Conservation (phyloP, 2,113 vertebrate genomes). For the Columba janthina region DNA sequence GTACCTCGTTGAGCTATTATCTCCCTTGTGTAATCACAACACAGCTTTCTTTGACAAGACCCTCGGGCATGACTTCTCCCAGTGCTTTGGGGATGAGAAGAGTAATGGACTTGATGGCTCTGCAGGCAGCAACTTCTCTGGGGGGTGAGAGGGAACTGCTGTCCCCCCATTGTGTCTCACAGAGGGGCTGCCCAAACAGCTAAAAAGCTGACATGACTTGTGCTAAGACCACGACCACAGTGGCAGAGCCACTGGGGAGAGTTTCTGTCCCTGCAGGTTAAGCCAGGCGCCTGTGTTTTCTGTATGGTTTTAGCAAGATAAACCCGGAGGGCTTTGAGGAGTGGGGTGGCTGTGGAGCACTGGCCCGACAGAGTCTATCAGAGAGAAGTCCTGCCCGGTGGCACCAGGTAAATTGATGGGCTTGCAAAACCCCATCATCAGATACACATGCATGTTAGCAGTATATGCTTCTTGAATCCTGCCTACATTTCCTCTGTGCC, state of each 20-base stretch:
- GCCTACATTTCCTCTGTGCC: background rate
- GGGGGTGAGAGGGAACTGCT: background rate
- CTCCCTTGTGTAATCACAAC: background rate
- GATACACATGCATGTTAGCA: background rate
- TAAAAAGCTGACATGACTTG: background rate
- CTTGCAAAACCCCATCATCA: background rate
- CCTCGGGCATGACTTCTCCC: background rate
- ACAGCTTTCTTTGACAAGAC: background rate
- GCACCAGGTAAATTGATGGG: background rate
- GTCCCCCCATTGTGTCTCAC: rapidly evolving
- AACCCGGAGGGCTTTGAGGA: background rate
- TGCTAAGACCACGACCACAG: rapidly evolving
- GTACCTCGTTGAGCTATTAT: background rate
- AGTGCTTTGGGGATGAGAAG: background rate
- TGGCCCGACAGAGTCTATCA: background rate
- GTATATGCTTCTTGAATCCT: background rate
- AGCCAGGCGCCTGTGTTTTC: rapidly evolving
- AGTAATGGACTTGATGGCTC: background rate
- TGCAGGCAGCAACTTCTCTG: background rate
- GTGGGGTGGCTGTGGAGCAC: background rate
- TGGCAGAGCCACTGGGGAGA: background rate
- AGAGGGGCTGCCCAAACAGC: background rate
- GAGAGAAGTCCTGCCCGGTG: background rate
- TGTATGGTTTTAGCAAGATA: background rate
- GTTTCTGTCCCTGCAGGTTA: background rate